A percentile compares a stretch with the other conserved stretches of the same genome.
Conservation (phyloP, 2,888 invertebrate species). For the Unio pictorum region DNA sequence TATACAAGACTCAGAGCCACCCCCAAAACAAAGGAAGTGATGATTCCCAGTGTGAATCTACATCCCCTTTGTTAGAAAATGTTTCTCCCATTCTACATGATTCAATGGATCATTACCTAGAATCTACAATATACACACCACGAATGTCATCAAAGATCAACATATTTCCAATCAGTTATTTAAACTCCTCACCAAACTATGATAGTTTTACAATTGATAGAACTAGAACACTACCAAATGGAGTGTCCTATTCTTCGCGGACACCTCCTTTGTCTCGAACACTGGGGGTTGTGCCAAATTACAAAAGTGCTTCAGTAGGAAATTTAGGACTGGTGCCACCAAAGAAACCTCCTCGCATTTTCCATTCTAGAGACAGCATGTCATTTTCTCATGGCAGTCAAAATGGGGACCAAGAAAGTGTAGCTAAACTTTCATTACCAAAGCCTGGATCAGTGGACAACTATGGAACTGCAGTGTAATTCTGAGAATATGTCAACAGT, state of each 20-base stretch:
- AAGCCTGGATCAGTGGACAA: slow-evolving; percentile 47
- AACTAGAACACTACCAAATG: slow-evolving; percentile 30
- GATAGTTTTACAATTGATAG: slow-evolving; percentile 20
- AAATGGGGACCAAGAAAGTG: slow-evolving; percentile 28
- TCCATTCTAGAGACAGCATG: slow-evolving; percentile 53
- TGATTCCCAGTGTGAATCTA: slow-evolving; percentile 59
- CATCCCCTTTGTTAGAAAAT: slow-evolving; percentile 56
- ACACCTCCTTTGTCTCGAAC: slow-evolving; percentile 18
- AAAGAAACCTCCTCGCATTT: slow-evolving; percentile 57
- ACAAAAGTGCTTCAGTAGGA: slow-evolving; percentile 59
- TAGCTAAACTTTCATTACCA: slow-evolving; percentile 42
- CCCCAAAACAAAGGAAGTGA: slow-evolving; percentile 43
- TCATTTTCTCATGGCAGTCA: slow-evolving; percentile 40
- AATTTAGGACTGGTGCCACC: slow-evolving; percentile 51
- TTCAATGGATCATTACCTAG: slow-evolving; percentile 40
- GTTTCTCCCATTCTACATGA: slow-evolving; percentile 50
- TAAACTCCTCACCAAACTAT: slow-evolving; percentile 14
- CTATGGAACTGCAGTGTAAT: slow-evolving; percentile 51
- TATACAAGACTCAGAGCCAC: slow-evolving; percentile 42
- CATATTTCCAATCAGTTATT: slow-evolving; percentile 19
- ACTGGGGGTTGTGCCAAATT: slow-evolving; percentile 22
- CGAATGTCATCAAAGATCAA: slow-evolving; percentile 6
- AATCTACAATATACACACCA: slow-evolving; percentile 32
- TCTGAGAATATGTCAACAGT: slow-evolving; percentile 2
- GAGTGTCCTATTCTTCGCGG: slow-evolving; percentile 18